Conservation (phyloP, 2,888 invertebrate species). For the Eilema depressum region DNA sequence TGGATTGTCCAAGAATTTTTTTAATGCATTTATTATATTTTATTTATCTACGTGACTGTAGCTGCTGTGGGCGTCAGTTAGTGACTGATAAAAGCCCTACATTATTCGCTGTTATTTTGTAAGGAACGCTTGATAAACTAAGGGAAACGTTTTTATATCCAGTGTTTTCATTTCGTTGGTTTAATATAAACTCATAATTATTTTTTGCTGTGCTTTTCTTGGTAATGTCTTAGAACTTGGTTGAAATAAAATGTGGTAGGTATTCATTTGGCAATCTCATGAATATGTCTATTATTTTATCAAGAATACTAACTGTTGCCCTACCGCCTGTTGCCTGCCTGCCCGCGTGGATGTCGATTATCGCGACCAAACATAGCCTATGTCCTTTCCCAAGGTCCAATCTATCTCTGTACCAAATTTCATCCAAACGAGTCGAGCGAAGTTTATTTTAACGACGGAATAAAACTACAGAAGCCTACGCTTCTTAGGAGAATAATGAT, state of each 20-base stretch:
- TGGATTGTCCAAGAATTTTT: no score
- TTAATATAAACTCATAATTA: neutral
- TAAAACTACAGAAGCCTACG: neutral
- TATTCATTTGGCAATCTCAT: neutral
- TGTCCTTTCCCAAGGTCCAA: no score
- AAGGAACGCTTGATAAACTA: neutral
- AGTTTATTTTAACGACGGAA: neutral
- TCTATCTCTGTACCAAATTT: no score
- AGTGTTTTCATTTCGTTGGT: neutral
- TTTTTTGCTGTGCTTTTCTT: neutral
- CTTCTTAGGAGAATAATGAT: neutral
- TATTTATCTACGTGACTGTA: no score
- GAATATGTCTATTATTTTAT: no score
- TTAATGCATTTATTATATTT: no score
- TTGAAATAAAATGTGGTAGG: neutral
- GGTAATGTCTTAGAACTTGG: neutral
- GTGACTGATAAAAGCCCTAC: neutral
- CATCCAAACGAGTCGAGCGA: no score
- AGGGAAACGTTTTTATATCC: neutral
- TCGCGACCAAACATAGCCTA: no score
- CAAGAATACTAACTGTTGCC: no score
- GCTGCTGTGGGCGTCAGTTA: no score
- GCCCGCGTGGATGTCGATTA: no score
- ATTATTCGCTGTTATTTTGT: neutral
- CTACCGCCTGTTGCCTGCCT: no score